Conservation (phyloP, 2,113 vertebrate genomes). For the Xenus cinereus region DNA sequence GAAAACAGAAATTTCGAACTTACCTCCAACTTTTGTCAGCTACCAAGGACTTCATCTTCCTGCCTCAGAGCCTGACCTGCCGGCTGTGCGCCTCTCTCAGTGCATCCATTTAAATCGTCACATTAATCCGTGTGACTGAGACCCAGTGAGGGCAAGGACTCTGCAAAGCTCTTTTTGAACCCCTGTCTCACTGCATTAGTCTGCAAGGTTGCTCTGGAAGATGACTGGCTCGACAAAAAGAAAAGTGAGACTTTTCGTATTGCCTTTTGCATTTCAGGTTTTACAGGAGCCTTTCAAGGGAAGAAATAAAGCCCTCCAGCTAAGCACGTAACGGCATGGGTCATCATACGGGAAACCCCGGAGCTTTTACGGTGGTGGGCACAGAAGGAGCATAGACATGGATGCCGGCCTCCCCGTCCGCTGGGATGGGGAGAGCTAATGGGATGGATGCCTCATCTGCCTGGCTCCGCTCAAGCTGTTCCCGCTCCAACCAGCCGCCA, state of each 20-base stretch:
- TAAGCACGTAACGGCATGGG: background rate
- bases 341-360: background rate
- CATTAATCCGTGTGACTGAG: background rate
- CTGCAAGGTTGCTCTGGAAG: background rate
- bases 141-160: background rate
- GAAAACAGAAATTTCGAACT: background rate
- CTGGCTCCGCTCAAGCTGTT: background rate
- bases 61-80: background rate
- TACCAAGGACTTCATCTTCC: background rate
- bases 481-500: background rate
- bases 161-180: background rate
- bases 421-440: background rate
- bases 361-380: background rate
- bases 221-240: background rate
- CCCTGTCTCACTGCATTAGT: background rate
- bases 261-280: background rate
- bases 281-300: background rate
- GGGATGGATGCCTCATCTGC: background rate
- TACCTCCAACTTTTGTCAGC: background rate
- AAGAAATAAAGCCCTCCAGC: background rate
- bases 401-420: fast-evolving
- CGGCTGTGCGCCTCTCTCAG: background rate
- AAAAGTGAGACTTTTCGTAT: background rate
- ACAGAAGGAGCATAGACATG: background rate
- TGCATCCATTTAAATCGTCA: fast-evolving